Conservation (phyloP, 2,888 invertebrate species). For the Amblyjoppa proteus region DNA sequence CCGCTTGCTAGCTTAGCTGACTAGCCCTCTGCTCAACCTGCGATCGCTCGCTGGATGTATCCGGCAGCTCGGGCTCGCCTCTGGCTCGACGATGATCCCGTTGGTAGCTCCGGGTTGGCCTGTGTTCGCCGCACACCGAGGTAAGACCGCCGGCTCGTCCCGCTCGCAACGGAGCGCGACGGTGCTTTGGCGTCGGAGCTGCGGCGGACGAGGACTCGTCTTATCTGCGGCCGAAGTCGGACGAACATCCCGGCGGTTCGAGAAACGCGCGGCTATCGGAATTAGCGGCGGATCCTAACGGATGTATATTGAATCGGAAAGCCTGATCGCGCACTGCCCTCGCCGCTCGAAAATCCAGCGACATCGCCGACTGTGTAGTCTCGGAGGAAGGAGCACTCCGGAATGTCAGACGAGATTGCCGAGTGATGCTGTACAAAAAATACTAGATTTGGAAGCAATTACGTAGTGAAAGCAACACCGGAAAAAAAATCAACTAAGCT, state of each 20-base stretch:
- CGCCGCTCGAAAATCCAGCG: neutral
- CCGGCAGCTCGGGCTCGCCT: neutral
- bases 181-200: conserved; percentile 17
- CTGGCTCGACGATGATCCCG: neutral
- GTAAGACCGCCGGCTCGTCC: neutral
- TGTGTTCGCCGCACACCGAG: neutral
- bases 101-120: neutral
- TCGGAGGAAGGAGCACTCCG: no score
- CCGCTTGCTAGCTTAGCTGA: conserved; percentile 23
- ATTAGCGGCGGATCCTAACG: conserved; percentile 26
- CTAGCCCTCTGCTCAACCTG: neutral
- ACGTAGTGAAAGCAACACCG: no score
- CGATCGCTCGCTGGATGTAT: conserved; percentile 4
- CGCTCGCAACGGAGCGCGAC: conserved; percentile 20
- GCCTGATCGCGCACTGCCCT: neutral
- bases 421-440: no score
- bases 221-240: conserved; percentile 37
- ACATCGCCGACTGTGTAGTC: neutral
- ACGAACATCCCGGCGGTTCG: conserved; percentile 30
- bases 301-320: conserved; percentile 34
- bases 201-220: conserved; percentile 9
- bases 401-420: no score
- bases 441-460: no score
- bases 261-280: conserved; percentile 35
- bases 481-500: no score